Evolutionary conservation across 2,888 invertebrate genomes (phyloP).

Genomic region (Ephialtes manifestator): DNA sequence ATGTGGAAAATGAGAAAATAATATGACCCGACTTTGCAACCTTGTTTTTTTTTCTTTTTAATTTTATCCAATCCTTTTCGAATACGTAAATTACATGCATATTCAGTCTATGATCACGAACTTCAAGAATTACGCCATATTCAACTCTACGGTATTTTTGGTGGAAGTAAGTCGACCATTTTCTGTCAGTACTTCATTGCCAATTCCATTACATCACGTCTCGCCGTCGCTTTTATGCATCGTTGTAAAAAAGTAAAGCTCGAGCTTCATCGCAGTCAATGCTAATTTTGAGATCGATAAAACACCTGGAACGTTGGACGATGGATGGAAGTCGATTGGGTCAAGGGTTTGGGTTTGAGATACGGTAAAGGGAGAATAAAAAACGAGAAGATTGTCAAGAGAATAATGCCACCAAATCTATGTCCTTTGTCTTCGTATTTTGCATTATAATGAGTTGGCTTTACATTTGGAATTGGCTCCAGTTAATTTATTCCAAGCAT

Average conservation of each 20-base stretch:
- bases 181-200: not conserved
- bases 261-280: conserved; percentile 35
- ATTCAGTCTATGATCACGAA: not conserved
- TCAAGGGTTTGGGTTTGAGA: conserved; percentile 2
- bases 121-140: not conserved
- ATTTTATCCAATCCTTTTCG: not conserved
- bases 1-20: no score
- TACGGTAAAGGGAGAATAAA: not conserved
- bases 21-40: no score
- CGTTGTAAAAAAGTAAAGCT: not conserved
- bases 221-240: not conserved
- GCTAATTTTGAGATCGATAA: conserved; percentile 44
- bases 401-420: conserved; percentile 16
- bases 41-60: not conserved
- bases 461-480: not conserved
- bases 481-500: no score
- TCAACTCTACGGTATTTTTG: not conserved
- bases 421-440: not conserved
- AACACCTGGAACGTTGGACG: not conserved
- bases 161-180: not conserved
- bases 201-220: not conserved
- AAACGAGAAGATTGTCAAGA: not conserved
- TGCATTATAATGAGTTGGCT: not conserved
- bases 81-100: not conserved
- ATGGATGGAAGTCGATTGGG: conserved; percentile 4